These are phyloP conservation scores for Aphrocallistes beatrix DNA, from an alignment of 37 sponge, comb jelly and placozoan genomes.

Conservation along the genomic window DNA sequence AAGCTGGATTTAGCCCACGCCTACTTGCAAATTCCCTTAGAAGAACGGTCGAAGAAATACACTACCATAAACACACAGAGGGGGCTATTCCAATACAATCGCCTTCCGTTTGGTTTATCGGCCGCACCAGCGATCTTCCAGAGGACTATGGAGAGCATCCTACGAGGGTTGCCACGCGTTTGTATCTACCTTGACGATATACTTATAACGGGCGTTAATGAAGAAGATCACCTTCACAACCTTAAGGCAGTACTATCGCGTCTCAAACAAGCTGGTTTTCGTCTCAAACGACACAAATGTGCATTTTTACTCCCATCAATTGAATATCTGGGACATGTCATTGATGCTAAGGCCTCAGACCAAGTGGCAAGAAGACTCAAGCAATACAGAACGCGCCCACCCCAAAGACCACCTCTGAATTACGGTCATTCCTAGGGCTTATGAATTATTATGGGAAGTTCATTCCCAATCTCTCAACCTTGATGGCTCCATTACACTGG, in stretches of 20 bases:
- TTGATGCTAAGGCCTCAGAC: neutral
- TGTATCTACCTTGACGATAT: slow-evolving; percentile 44
- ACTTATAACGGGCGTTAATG: slow-evolving; percentile 22
- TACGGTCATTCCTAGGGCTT: neutral
- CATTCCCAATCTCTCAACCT: neutral
- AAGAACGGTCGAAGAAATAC: slow-evolving; percentile 22
- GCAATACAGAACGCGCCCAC: neutral
- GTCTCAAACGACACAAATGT: slow-evolving; percentile 35
- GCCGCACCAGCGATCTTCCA: slow-evolving; percentile 51
- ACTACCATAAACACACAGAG: slow-evolving; percentile 44
- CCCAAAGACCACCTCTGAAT: neutral
- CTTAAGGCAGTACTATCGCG: slow-evolving; percentile 11
- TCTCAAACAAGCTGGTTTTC: slow-evolving; percentile 8
- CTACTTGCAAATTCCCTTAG: slow-evolving; percentile 22
- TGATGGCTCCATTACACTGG: neutral
- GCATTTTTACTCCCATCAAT: slow-evolving; percentile 24
- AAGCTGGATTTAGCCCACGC: no score
- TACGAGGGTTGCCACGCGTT: slow-evolving; percentile 31
- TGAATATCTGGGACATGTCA: slow-evolving; percentile 40
- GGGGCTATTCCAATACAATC: slow-evolving; percentile 38
- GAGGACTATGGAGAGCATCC: slow-evolving; percentile 35
- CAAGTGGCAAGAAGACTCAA: neutral
- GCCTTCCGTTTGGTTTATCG: slow-evolving; percentile 50
- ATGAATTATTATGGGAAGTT: neutral
- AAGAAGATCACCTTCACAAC: neutral